Conservation (phyloP, 2,797 vertebrate species). For the Columba guinea region DNA sequence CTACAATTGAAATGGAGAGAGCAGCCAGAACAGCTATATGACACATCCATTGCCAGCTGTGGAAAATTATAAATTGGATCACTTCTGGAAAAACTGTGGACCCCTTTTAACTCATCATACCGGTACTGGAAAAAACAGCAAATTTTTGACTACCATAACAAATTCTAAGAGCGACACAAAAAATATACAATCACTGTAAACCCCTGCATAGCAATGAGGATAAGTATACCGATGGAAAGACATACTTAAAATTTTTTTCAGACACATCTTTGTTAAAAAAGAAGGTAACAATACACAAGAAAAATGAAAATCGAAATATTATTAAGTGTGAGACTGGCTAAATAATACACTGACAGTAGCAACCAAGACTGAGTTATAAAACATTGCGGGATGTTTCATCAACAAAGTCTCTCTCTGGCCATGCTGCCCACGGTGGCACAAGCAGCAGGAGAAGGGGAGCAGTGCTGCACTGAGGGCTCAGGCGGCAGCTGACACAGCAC, state of each 20-base stretch:
- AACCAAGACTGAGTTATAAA: slow-evolving; percentile 3
- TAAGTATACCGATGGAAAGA: slow-evolving; percentile 22
- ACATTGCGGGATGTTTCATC: not conserved
- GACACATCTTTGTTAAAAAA: not conserved
- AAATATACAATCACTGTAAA: slow-evolving; percentile 31
- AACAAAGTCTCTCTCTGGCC: not conserved
- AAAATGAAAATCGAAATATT: not conserved
- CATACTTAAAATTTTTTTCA: not conserved
- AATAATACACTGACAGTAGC: not conserved
- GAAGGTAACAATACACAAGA: not conserved
- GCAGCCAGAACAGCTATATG: slow-evolving; percentile 34
- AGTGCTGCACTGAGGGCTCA: not conserved
- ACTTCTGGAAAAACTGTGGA: slow-evolving; percentile 51
- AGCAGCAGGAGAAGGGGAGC: not conserved
- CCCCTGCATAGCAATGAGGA: slow-evolving; percentile 22
- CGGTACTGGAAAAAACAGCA: not conserved
- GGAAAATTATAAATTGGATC: slow-evolving; percentile 68
- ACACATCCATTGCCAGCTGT: slow-evolving; percentile 55
- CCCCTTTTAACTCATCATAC: slow-evolving; percentile 50
- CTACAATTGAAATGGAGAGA: not conserved
- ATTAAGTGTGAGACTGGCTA: not conserved
- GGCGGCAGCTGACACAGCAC: not conserved
- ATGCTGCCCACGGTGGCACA: not conserved
- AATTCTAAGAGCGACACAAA: slow-evolving; percentile 40
- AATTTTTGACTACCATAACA: slow-evolving; percentile 59